Percentiles rank a stretch among this genome's conserved stretches.
Conservation (phyloP, 2,888 invertebrate species). For the Acleris laterana region DNA sequence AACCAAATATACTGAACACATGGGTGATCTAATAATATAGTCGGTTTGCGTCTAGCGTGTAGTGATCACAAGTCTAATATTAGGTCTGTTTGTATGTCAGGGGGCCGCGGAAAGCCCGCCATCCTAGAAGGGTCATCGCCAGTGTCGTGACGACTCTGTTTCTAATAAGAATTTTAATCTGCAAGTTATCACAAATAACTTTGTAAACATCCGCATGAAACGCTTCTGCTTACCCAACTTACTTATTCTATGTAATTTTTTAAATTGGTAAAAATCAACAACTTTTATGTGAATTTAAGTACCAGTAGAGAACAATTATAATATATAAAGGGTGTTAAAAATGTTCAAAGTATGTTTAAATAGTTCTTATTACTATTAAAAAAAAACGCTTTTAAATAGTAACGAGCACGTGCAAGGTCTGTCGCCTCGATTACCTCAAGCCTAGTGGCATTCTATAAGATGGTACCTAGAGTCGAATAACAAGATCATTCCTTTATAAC, state of each 20-base stretch:
- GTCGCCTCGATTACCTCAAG: neutral
- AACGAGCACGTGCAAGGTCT: conserved; percentile 4
- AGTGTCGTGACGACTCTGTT: conserved; percentile 41
- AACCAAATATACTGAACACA: conserved; percentile 47
- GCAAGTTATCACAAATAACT: conserved; percentile 6
- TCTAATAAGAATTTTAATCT: conserved; percentile 11
- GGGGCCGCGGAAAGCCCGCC: conserved; percentile 70
- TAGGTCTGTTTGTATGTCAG: conserved; percentile 79
- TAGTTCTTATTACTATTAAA: neutral
- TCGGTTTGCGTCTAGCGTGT: conserved; percentile 72
- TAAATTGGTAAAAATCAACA: no score
- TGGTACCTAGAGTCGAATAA: no score
- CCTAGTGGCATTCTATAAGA: neutral
- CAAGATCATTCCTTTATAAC: no score
- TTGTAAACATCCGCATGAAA: no score
- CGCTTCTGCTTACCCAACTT: no score
- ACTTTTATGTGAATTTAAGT: no score
- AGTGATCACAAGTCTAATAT: conserved; percentile 75
- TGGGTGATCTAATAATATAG: conserved; percentile 67
- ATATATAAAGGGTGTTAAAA: no score
- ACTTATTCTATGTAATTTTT: no score
- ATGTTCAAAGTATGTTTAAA: neutral
- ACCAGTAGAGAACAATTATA: no score
- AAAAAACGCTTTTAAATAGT: neutral
- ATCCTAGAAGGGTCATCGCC: conserved; percentile 77